Base-by-base conservation (phyloP, 2,888 invertebrate genomes). In the Emmelina monodactyla region DNA sequence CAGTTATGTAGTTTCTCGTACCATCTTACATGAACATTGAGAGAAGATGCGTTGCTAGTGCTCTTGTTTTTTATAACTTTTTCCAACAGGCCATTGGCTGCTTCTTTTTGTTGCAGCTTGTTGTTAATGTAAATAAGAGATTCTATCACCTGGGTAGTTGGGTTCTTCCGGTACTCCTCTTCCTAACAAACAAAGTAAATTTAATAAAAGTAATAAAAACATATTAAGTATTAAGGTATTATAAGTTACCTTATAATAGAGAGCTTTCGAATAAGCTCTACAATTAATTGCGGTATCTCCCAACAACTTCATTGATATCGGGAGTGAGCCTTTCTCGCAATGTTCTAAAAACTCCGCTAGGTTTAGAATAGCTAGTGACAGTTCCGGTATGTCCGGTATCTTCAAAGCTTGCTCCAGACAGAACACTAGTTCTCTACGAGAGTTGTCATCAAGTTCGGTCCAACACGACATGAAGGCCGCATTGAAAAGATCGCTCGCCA, bases 261-360 rank as follows among this genome's bases (percentile, higher is more conserved):
- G 55, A 1, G 85, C 85, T 50, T 85, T 85, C n/a, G 85, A 85
- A 49, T 84, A 88, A 66, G 85, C 85, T 44, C 94, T 85, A 60
- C 97, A 97, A 37, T 89, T 89, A 85, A 98, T 94, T 1, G 99
- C 99, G 33, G 93, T 85, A 47, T 94, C 91, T 1, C 97, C 97
- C 1, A 99, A 76, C 33, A 97, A 72, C 49, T 89, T 88, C 0
- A 91, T 87, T 35, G 94, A 90, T 43, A 99, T 84, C 0, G 98
- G 97, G 42, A 99, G 72, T 0, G 94, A 91, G 19, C 97, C 97
- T 66, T 92, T 92, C 58, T 99, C 98, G 54, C 98, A 98, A 62
- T 99, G 98, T 56, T 99, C 99, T 92, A 99, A 94, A 56, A 99
- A 99, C 64, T 99, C 99, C 0, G 97, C 97, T 42, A 99, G 78